Evolutionary conservation across 2,888 invertebrate genomes (phyloP), one percentile per base, ranked within the genome.

Genomic region (Adelognathus sp.): DNA sequence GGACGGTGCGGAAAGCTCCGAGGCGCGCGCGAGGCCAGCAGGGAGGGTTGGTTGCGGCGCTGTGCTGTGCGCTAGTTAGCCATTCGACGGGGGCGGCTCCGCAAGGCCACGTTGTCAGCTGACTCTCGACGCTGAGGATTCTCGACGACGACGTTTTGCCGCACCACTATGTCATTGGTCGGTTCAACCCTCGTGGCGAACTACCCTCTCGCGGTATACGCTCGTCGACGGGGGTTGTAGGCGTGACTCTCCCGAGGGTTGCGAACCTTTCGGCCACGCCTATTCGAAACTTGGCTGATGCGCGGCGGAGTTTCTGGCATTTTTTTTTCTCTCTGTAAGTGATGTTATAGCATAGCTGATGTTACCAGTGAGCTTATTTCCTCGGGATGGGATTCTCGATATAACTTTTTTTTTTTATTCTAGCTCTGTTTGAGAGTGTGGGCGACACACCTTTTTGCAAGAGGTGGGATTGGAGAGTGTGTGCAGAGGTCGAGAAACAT

Each of bases 91-190:
- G 86, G 90, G 89, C 87, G 89, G 88, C 86, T 61, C 85, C 89
- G 71, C 85, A 82, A 86, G 86, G 88, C 89, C 87, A 89, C 86
- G 87, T 89, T 90, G 89, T 89, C 90, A 88, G 88, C 85, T 85
- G 85, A 86, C 85, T 84, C 82, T 80, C 74, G 64, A 31, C 44
- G 50, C 50, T 31, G 24, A 18, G 50, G 50, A 50, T 50, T 33
- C 21, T 24, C 66, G 39, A 66, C 66, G 39, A 66, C 21, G 66
- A 21, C 21, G 16, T 18, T 16, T 14, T 14, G 24, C 60, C 84
- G 85, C 85, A 86, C 87, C 87, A 87, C 83, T 84, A 85, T 87
- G 88, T 88, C 88, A 90, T 89, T 90, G 90, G 90, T 83, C 83
- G 88, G 85, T 86, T 88, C 87, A 88, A 86, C 88, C 89, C 88